phyloP scores from a whole-genome alignment of 2,797 vertebrate species.

The Hipposideros larvatus region DNA sequence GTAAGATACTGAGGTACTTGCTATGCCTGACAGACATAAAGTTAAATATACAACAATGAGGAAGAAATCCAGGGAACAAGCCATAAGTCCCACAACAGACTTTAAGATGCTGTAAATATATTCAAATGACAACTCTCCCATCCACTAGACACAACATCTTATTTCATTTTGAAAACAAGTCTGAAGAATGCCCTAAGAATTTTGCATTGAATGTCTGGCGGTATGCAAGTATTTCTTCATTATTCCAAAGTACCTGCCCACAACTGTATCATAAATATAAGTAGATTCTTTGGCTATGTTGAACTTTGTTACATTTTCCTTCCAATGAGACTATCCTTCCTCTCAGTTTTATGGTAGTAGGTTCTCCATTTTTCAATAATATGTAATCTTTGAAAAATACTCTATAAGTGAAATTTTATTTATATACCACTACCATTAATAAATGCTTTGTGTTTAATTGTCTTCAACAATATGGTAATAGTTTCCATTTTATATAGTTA shows the following conservation, averaged over 20 bases:
- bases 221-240: slow-evolving; percentile 75
- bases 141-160: slow-evolving; percentile 79
- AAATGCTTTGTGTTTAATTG: not conserved
- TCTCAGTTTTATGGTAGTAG: not conserved
- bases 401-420: not conserved
- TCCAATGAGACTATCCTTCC: not conserved
- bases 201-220: slow-evolving; percentile 71
- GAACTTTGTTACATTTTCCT: slow-evolving; percentile 56
- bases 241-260: slow-evolving; percentile 64
- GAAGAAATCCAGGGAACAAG: slow-evolving; percentile 76
- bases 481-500: not conserved
- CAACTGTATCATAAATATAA: slow-evolving; percentile 72
- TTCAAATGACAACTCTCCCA: slow-evolving; percentile 80
- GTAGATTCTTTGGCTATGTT: not conserved
- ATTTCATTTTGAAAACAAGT: slow-evolving; percentile 82
- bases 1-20: slow-evolving; percentile 61
- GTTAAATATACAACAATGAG: slow-evolving; percentile 77
- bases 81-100: slow-evolving; percentile 73
- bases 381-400: slow-evolving; percentile 3
- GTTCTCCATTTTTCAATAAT: not conserved
- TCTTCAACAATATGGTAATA: not conserved
- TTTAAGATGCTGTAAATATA: slow-evolving; percentile 82
- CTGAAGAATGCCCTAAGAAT: slow-evolving; percentile 76
- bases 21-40: slow-evolving; percentile 70
- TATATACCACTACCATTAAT: not conserved